These are phyloP conservation scores for Conus betulinus DNA, from an alignment of 1,140 invertebrate species.

Conservation along the genomic window DNA sequence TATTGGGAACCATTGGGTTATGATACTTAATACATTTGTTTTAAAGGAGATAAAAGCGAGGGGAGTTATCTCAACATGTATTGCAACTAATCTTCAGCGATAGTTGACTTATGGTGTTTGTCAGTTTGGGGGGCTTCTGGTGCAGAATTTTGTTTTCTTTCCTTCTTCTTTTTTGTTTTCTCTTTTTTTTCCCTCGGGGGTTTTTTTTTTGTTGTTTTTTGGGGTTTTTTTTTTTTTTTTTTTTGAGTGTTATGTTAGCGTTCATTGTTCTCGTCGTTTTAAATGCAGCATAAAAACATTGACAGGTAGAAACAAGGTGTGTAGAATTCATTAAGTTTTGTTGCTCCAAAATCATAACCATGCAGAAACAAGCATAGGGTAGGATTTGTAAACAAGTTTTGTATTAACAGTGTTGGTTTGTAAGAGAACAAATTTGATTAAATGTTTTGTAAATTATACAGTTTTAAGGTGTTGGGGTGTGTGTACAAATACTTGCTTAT, in stretches of 20 bases:
- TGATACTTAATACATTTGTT: not conserved
- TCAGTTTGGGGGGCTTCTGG: too few relatives aligned
- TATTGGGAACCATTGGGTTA: not conserved
- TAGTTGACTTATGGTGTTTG: not conserved
- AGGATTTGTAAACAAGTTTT: not conserved
- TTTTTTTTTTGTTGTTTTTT: not conserved
- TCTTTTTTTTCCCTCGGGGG: not conserved
- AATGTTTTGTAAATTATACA: conserved; percentile 14
- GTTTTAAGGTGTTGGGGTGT: not conserved
- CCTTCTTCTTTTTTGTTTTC: not conserved
- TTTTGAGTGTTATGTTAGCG: not conserved
- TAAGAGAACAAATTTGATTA: conserved; percentile 21
- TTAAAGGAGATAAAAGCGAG: not conserved
- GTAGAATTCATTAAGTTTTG: not conserved
- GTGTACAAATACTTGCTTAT: not conserved
- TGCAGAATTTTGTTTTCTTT: not conserved
- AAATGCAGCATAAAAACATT: not conserved
- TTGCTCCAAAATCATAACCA: not conserved
- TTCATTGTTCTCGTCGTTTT: not conserved
- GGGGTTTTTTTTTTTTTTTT: not conserved
- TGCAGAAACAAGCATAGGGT: not conserved
- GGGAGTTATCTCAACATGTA: not conserved
- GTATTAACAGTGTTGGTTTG: not conserved
- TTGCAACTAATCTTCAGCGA: not conserved
- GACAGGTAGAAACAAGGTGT: not conserved